Evolutionary conservation across 2,113 vertebrate species (phyloP), one percentile per base, ranked within the genome.

Genomic region (Oncorhynchus clarkii): DNA sequence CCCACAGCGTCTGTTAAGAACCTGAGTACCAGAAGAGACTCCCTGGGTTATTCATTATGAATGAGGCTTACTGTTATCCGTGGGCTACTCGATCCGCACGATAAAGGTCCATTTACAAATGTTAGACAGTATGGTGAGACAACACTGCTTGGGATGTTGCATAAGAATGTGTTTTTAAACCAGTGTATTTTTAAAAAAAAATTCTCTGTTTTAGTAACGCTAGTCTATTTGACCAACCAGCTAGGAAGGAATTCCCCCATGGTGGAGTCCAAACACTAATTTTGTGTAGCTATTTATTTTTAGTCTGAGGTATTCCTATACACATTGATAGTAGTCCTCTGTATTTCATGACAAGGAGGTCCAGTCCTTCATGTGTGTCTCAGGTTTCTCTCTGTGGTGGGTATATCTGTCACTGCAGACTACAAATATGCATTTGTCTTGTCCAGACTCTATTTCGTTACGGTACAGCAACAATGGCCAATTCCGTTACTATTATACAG

Each of bases 1-100:
- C 82, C 65, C 39, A 45, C 39, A 45, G 39, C 2, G 39, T 45
- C 39, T 54, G 79, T 78, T 70, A 67, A 84, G 76, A 88, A 89
- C 85, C 76, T 66, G 82, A 89, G 71, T 86, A 18, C 71, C 29
- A 67, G 76, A 74, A 72, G 73, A 78, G 29, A 73, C 72, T 82
- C 82, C 87, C 49, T 34, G 69, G 69, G 48, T 45, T 67, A 88
- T 94, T 78, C 68, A 92, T 93, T 91, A 92, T 93, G 78, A 84
- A 94, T 88, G 85, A 90, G 83, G 64, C 75, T 66, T 26, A 70
- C 79, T 74, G 75, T 88, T 78, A 18, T 67, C 59, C 5, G 54
- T 62, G 79, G 73, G 84, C 67, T 79, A 87, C 74, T 83, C 1
- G 65, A 89, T 86, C 76, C 82, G 73, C 62, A 45, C 5, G 62